Evolutionary conservation across 2,113 vertebrate genomes (phyloP).

Genomic region (Malurus melanocephalus): DNA sequence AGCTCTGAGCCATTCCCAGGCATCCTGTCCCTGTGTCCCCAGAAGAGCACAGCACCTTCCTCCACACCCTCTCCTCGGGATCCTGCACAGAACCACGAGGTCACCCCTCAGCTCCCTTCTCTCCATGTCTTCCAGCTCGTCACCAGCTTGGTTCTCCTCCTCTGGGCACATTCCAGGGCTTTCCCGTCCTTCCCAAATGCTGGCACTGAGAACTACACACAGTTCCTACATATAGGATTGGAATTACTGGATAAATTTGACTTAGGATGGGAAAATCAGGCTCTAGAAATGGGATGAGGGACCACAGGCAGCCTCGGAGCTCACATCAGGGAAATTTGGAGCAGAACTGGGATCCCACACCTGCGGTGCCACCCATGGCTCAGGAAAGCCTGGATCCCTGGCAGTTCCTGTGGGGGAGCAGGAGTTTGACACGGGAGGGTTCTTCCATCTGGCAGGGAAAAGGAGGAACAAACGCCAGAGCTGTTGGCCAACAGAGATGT

Average conservation of each 20-base stretch:
- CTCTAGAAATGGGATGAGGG: neutral
- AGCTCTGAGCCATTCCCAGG: neutral
- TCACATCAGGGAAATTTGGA: rapidly evolving
- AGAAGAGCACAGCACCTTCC: neutral
- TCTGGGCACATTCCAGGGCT: neutral
- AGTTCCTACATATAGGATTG: neutral
- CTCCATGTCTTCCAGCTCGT: neutral
- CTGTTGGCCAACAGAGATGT: neutral
- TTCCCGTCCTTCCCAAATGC: neutral
- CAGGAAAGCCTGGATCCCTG: neutral
- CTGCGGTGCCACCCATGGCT: rapidly evolving
- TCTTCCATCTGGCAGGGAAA: neutral
- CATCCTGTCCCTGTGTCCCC: neutral
- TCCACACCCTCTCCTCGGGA: rapidly evolving
- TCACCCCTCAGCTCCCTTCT: neutral
- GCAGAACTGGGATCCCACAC: neutral
- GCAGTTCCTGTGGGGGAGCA: neutral
- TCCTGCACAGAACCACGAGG: neutral
- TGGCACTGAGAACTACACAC: neutral
- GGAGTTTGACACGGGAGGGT: neutral
- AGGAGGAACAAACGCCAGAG: neutral
- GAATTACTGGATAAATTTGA: neutral
- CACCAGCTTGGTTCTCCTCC: neutral
- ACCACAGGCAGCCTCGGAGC: neutral
- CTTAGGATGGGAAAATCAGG: neutral